These are phyloP conservation scores for Venusia cambrica DNA, from an alignment of 2,888 invertebrate genomes.

Conservation along the genomic window DNA sequence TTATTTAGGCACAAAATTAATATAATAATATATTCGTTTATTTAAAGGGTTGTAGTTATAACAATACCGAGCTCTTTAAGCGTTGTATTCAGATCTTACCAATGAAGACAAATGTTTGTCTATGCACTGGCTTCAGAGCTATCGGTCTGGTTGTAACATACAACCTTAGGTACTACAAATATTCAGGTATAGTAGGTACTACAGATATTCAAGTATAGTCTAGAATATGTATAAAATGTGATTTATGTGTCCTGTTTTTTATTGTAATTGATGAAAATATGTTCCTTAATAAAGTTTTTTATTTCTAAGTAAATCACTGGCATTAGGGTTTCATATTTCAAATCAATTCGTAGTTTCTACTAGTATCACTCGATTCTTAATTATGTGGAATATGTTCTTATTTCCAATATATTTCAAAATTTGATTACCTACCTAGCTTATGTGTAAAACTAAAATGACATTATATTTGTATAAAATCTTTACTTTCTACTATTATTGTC, in stretches of 20 bases:
- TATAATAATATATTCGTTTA: slow-evolving; percentile 30
- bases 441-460: slow-evolving; percentile 69
- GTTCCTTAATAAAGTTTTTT: slow-evolving; percentile 75
- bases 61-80: slow-evolving; percentile 4
- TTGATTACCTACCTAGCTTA: slow-evolving; percentile 48
- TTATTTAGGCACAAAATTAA: slow-evolving; percentile 47
- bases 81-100: slow-evolving; percentile 14
- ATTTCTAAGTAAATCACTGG: slow-evolving; percentile 69
- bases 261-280: slow-evolving; percentile 46
- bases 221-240: slow-evolving; percentile 29
- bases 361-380: slow-evolving; percentile 34
- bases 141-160: too few species aligned
- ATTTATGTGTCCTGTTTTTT: slow-evolving; percentile 35
- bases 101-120: slow-evolving; percentile 8
- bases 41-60: slow-evolving; percentile 5
- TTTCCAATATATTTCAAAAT: slow-evolving; percentile 58
- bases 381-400: slow-evolving; percentile 45
- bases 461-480: slow-evolving; percentile 77
- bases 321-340: slow-evolving; percentile 61
- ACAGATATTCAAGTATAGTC: slow-evolving; percentile 27
- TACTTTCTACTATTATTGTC: slow-evolving; percentile 73
- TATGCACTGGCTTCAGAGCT: too few species aligned
- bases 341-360: slow-evolving; percentile 36
- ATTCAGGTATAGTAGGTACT: too few species aligned
- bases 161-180: too few species aligned